Percentiles rank a stretch among this genome's conserved stretches.
These are phyloP conservation scores for Anastrepha ludens DNA, from an alignment of 1,140 invertebrate species.

Conservation along the genomic window DNA sequence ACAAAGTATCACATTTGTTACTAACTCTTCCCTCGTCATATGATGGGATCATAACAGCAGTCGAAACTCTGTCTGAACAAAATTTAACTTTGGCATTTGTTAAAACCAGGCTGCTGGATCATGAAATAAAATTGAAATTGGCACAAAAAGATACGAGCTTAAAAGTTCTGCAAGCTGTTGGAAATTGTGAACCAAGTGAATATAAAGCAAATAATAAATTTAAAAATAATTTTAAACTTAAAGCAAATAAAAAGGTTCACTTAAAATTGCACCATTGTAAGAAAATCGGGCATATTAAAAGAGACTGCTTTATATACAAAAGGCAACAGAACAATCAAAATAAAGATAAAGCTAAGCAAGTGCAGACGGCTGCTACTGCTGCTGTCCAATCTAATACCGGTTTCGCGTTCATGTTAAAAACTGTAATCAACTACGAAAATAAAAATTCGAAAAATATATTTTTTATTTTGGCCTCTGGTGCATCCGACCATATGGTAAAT, in stretches of 20 bases:
- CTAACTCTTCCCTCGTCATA: too few species aligned
- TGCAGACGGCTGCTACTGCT: conserved; percentile 50
- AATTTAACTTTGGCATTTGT: too few species aligned
- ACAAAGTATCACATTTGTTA: too few species aligned
- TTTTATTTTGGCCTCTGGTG: conserved; percentile 70
- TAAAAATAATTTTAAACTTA: conserved; percentile 50
- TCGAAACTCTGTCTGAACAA: too few species aligned
- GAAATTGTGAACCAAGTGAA: too few species aligned
- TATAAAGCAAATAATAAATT: too few species aligned
- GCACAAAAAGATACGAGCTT: too few species aligned
- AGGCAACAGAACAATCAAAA: conserved; percentile 54
- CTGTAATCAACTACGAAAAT: conserved; percentile 6
- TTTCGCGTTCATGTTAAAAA: conserved; percentile 58
- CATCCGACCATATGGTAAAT: conserved; percentile 69
- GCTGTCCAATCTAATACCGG: conserved; percentile 22
- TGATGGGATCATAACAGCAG: too few species aligned
- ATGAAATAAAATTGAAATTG: too few species aligned
- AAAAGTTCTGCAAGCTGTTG: too few species aligned
- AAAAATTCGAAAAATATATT: conserved; percentile 54
- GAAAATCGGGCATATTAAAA: conserved; percentile 63
- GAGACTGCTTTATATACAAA: conserved; percentile 63
- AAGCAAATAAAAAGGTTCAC: conserved; percentile 4
- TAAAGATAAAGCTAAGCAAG: conserved; percentile 56
- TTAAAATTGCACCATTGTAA: conserved; percentile 65
- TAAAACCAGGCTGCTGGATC: too few species aligned